Percentiles rank a stretch among this genome's conserved stretches.
Conservation (phyloP, 2,113 vertebrate genomes). For the Oreochromis tanganicae region DNA sequence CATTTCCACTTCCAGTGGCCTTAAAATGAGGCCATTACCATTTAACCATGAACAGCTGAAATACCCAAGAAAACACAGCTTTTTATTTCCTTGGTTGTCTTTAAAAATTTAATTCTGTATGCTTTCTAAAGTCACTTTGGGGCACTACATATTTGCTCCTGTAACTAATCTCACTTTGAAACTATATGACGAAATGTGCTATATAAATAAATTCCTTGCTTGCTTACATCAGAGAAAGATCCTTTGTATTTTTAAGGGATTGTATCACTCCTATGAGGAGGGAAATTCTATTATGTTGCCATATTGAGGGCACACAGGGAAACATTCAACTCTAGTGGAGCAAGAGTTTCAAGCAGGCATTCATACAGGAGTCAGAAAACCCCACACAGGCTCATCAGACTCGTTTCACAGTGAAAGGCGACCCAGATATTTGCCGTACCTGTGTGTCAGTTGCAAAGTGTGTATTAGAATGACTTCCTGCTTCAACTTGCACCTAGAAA, state of each 20-base stretch:
- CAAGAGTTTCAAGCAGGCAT: background rate
- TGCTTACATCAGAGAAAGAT: background rate
- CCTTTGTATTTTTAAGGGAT: background rate
- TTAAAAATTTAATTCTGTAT: background rate
- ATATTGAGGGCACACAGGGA: background rate
- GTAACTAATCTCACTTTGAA: background rate
- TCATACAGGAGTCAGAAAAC: background rate
- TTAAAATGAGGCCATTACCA: background rate
- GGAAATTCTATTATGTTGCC: background rate
- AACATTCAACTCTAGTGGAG: background rate
- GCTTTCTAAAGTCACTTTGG: background rate
- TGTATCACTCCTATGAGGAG: background rate
- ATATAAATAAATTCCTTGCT: background rate
- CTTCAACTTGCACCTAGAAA: background rate
- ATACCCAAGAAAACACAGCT: fast-evolving
- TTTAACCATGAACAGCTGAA: background rate
- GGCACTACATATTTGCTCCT: fast-evolving
- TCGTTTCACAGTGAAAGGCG: fast-evolving
- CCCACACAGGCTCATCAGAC: background rate
- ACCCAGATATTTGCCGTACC: background rate
- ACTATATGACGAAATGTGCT: background rate
- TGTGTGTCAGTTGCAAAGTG: background rate
- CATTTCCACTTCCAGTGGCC: background rate
- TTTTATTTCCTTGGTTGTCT: background rate
- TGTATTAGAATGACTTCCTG: background rate